Percentiles rank a stretch among this genome's conserved stretches.
Evolutionary conservation across 2,797 vertebrate genomes (phyloP).

Genomic region (Heliangelus exortis): DNA sequence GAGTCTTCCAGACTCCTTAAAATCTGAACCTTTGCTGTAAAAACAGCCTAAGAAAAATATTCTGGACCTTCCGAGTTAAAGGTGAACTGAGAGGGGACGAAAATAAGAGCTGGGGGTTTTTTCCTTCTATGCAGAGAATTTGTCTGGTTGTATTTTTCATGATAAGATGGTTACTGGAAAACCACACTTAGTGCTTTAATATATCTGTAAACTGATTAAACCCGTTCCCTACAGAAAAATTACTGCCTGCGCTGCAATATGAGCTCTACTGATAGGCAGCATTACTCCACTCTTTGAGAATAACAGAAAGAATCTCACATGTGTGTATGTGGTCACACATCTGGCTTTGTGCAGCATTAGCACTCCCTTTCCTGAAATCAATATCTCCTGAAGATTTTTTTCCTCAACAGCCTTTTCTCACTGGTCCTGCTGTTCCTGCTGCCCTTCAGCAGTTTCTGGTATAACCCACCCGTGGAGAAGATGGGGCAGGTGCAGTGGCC

Average conservation of each 20-base stretch:
- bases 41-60: conserved; percentile 3
- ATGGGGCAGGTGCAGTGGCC: background rate
- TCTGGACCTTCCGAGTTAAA: background rate
- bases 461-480: background rate
- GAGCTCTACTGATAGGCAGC: background rate
- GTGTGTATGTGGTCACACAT: conserved; percentile 9
- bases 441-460: background rate
- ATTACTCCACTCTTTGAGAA: background rate
- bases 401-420: background rate
- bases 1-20: conserved; percentile 20
- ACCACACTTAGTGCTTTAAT: background rate
- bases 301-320: background rate
- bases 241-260: background rate
- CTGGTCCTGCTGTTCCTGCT: background rate
- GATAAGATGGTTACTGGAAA: background rate
- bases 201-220: conserved; percentile 40
- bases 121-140: background rate
- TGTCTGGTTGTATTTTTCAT: background rate
- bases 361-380: conserved; percentile 51
- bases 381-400: background rate
- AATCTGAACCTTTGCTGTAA: conserved; percentile 18
- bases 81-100: background rate
- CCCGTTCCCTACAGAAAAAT: background rate
- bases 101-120: background rate
- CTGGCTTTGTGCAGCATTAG: conserved; percentile 25